Percentiles rank a stretch among this genome's conserved stretches.
Conservation (phyloP, 2,797 vertebrate species). For the Carduelis carduelis region DNA sequence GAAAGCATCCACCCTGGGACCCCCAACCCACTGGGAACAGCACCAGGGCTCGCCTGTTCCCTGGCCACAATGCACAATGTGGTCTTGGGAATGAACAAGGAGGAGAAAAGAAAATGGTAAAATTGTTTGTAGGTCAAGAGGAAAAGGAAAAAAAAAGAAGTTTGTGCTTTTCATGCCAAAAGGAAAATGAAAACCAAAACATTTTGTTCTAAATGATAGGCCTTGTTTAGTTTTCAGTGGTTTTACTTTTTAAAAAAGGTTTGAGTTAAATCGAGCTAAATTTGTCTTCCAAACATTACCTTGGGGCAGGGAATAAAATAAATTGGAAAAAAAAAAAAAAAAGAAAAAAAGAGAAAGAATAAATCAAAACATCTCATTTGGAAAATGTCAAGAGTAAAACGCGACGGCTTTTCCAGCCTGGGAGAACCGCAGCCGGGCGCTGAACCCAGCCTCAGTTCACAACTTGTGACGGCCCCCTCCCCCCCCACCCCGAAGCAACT, state of each 20-base stretch:
- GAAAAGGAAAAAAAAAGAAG: slow-evolving; percentile 26
- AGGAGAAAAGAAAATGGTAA: not conserved
- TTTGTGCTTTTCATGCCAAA: slow-evolving; percentile 37
- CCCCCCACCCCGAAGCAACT: not conserved
- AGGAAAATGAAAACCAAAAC: slow-evolving; percentile 64
- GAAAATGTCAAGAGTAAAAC: slow-evolving; percentile 50
- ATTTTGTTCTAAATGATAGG: slow-evolving; percentile 70
- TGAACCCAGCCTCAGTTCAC: not conserved
- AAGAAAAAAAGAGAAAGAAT: not conserved
- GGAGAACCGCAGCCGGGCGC: not conserved
- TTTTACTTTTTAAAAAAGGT: slow-evolving; percentile 63
- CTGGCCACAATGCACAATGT: accelerated
- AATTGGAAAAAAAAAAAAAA: not conserved
- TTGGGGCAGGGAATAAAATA: slow-evolving; percentile 46
- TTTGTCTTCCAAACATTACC: slow-evolving; percentile 57
- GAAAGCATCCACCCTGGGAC: not conserved
- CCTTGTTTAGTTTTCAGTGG: slow-evolving; percentile 63
- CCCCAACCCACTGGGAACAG: not conserved
- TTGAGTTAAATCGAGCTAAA: slow-evolving; percentile 52
- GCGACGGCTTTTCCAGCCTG: slow-evolving; percentile 22
- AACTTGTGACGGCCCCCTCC: not conserved
- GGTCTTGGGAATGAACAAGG: not conserved
- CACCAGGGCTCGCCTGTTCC: not conserved
- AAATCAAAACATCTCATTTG: slow-evolving; percentile 64
- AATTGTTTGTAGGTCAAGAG: slow-evolving; percentile 39